These are phyloP conservation scores for Hydrozoanthus tunicans DNA, from an alignment of 64 coral and sea anemone genomes.

Conservation along the genomic window DNA sequence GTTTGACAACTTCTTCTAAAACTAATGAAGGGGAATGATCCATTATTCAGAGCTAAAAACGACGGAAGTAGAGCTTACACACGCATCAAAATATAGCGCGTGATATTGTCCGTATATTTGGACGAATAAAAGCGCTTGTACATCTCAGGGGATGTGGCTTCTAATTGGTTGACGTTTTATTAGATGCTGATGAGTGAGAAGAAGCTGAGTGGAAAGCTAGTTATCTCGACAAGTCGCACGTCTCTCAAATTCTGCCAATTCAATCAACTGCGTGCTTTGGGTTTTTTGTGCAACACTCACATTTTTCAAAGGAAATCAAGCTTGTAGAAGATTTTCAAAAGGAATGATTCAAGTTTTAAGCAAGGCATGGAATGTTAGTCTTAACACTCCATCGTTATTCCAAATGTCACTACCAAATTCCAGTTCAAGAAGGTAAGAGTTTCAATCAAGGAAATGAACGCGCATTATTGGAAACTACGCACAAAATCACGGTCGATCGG, in stretches of 20 bases:
- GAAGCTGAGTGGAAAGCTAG: neutral
- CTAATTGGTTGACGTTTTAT: constrained; percentile 1
- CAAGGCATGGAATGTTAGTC: neutral
- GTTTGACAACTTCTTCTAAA: too few species aligned
- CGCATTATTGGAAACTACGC: neutral
- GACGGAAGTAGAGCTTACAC: too few species aligned
- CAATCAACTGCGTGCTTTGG: neutral
- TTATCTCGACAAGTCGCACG: neutral
- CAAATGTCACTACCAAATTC: constrained; percentile 17
- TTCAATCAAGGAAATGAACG: neutral
- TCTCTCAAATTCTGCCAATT: neutral
- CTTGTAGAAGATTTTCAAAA: neutral
- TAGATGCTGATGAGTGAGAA: constrained; percentile 19
- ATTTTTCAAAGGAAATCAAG: constrained; percentile 3
- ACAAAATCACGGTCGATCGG: too few species aligned
- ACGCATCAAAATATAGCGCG: too few species aligned
- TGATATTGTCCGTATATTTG: too few species aligned
- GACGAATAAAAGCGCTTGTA: neutral
- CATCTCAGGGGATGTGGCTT: constrained; percentile 25
- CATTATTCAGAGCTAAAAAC: too few species aligned
- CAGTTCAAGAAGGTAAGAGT: constrained; percentile 38
- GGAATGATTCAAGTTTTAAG: neutral
- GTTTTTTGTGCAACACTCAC: neutral
- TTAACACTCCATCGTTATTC: neutral
- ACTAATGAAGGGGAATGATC: too few species aligned